Conservation (phyloP, 92 coral and sea anemone species). For the Pocillopora meandrina region DNA sequence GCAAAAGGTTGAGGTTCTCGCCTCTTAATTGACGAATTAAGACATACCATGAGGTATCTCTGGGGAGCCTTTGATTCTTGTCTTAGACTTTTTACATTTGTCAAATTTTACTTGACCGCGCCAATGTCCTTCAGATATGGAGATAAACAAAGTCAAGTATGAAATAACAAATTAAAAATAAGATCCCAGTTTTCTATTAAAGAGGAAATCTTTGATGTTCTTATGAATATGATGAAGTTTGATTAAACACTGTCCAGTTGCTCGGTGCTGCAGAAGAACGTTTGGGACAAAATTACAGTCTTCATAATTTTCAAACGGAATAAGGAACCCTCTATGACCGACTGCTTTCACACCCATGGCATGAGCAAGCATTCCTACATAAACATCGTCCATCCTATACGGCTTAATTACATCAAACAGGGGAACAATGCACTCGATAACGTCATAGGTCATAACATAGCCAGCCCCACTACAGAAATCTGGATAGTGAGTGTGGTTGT, state of each 20-base stretch:
- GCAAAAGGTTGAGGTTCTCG: no score
- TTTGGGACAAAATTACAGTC: constrained; percentile 15
- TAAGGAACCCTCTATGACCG: not conserved
- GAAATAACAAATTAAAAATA: not conserved
- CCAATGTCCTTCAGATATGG: no score
- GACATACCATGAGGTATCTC: no score
- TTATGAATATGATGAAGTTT: not conserved
- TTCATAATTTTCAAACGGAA: not conserved
- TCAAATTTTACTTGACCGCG: no score
- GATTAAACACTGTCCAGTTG: constrained; percentile 1
- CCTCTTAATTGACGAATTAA: no score
- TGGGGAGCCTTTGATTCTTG: no score
- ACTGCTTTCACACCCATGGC: not conserved
- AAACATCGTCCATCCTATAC: constrained; percentile 12
- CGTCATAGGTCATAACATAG: constrained; percentile 12
- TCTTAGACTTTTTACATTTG: no score
- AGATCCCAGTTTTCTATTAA: not conserved
- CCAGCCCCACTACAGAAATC: constrained; percentile 21
- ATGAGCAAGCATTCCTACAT: constrained; percentile 1
- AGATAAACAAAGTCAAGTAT: no score
- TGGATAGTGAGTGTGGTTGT: constrained; percentile 2
- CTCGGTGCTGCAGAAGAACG: constrained; percentile 11
- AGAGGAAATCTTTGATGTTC: not conserved
- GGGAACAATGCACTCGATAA: constrained; percentile 4
- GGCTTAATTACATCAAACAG: constrained; percentile 11